Evolutionary conservation across 2,888 invertebrate species (phyloP).

Genomic region (Harpagoxenus sublaevis): DNA sequence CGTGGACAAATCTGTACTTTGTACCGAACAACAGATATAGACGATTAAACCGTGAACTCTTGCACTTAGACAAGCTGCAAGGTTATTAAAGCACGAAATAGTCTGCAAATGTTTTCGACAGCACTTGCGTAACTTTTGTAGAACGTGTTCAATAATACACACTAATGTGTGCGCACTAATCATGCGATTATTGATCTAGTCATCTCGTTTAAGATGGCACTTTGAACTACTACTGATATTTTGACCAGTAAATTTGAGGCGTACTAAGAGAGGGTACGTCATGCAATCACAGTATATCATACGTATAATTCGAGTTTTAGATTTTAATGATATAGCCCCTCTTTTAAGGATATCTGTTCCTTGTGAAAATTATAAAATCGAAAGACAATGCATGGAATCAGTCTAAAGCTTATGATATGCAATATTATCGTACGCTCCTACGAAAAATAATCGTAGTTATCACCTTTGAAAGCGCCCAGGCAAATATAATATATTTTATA

Average conservation of each 20-base stretch:
- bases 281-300: constrained; percentile 41
- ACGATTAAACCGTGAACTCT: background rate
- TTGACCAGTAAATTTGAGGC: constrained; percentile 19
- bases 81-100: constrained; percentile 9
- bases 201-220: background rate
- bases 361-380: constrained; percentile 9
- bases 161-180: constrained; percentile 10
- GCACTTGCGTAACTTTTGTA: constrained; percentile 21
- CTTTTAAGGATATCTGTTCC: background rate
- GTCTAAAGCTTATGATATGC: constrained; percentile 65
- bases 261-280: constrained; percentile 26
- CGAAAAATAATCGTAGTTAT: constrained; percentile 54
- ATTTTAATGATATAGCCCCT: background rate
- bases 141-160: constrained; percentile 1
- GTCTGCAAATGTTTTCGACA: background rate
- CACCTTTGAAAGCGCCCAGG: constrained; percentile 1
- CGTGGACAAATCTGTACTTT: constrained; percentile 5
- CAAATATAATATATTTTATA: constrained; percentile 25
- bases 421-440: constrained; percentile 52
- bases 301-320: constrained; percentile 3
- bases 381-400: constrained; percentile 29
- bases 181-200: constrained; percentile 8
- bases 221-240: constrained; percentile 27
- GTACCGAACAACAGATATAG: constrained; percentile 3
- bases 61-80: constrained; percentile 5